Base-by-base conservation (phyloP, 1,140 invertebrate species). In the Matsumurasca onukii region DNA sequence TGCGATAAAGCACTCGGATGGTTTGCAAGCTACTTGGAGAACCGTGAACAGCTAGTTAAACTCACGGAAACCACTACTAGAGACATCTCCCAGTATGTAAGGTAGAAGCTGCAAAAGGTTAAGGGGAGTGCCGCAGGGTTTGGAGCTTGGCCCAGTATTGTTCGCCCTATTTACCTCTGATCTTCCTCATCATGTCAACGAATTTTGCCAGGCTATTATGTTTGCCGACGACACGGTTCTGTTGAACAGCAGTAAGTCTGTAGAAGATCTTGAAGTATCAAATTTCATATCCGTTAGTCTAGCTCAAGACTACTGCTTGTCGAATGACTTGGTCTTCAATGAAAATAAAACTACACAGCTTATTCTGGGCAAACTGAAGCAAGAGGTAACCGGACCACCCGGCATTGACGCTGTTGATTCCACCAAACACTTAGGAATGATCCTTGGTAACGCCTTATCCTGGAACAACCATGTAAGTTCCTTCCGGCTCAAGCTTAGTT, bases 111-210 rank as follows among this genome's bases (percentile, higher is more conserved):
- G 9, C 34, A 45, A 45, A 45, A 45, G 34, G 34, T 45, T 45
- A 45, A 61, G 57, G 22, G 57, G 57, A 2, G 57, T 61, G 57
- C 57, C 57, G 2, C 57, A 61, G 22, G 57, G 57, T 27, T 61
- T 27, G 22, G 31, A 24, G n/a, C 57, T 61, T 24, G 57, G 57
- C 22, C 57, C 57, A 61, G 13, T 61, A 15, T n/a, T 29, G 29
- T 29, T 61, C 25, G 31, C n/a, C n/a, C n/a, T n/a, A n/a, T n/a
- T n/a, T n/a, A n/a, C n/a, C n/a, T n/a, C n/a, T n/a, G n/a, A n/a
- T n/a, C n/a, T n/a, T n/a, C n/a, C n/a, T n/a, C n/a, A n/a, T n/a
- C n/a, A n/a, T n/a, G n/a, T n/a, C n/a, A 45, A 17, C 17, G 34
- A 45, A 45, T 45, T 45, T 17, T 45, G 34, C 34, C 34, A 45